These are phyloP conservation scores for Nixonia krombeini DNA, from an alignment of 1,140 invertebrate species.

Conservation along the genomic window DNA sequence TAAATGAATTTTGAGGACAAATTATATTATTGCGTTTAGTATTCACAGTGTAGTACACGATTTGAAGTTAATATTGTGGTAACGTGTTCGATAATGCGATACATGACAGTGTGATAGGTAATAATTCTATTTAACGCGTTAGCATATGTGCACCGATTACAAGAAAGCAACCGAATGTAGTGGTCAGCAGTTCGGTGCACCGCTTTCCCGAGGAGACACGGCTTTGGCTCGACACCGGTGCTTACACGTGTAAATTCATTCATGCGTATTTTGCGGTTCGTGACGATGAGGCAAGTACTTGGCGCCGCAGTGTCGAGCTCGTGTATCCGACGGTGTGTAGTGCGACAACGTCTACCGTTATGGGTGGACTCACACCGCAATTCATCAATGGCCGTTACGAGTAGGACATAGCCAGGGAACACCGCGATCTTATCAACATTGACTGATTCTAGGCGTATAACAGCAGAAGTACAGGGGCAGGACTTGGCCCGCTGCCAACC, in stretches of 20 bases:
- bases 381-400: conserved; percentile 23
- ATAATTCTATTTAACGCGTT: not conserved
- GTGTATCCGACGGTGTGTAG: conserved; percentile 10
- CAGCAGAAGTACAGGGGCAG: not conserved
- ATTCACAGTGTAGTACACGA: too few relatives aligned
- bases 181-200: conserved; percentile 19
- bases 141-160: not conserved
- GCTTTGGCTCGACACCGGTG: conserved; percentile 11
- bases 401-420: conserved; percentile 18
- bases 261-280: conserved; percentile 37
- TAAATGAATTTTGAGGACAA: too few relatives aligned
- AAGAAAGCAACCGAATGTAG: conserved; percentile 17
- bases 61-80: too few relatives aligned
- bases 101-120: not conserved
- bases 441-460: conserved; percentile 12
- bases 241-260: conserved; percentile 43
- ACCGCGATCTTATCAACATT: conserved; percentile 22
- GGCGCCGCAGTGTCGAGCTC: conserved; percentile 12
- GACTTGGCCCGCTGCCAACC: conserved; percentile 7
- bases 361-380: conserved; percentile 12
- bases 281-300: conserved; percentile 22
- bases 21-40: too few relatives aligned
- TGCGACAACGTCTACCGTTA: conserved; percentile 18
- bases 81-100: not conserved
- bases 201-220: conserved; percentile 4